Percentiles rank a stretch among this genome's conserved stretches.
phyloP scores from a whole-genome alignment of 2,888 invertebrate species.

The Plebejus anna region DNA sequence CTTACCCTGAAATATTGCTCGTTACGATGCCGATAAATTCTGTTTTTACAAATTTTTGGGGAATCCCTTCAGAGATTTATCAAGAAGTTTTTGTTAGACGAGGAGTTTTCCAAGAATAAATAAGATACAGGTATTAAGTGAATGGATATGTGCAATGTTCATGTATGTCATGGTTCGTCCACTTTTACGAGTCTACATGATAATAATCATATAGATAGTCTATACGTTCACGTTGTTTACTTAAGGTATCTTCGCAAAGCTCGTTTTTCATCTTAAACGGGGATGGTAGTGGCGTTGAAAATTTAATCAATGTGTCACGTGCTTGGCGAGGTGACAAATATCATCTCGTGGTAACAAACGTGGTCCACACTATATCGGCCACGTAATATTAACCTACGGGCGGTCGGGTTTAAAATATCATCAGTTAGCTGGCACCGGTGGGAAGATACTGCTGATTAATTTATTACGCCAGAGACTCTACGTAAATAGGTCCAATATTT shows the following conservation, averaged over 20 bases:
- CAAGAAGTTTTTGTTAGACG: background rate
- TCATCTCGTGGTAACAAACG: background rate
- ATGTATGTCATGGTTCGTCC: conserved; percentile 1
- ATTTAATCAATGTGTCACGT: conserved; percentile 35
- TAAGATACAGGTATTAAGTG: background rate
- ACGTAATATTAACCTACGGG: conserved; percentile 20
- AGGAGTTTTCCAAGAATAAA: background rate
- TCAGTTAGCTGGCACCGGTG: conserved; percentile 6
- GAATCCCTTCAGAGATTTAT: background rate
- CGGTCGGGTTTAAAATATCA: conserved; percentile 14
- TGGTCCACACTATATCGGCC: conserved; percentile 10
- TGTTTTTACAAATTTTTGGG: background rate
- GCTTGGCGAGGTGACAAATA: conserved; percentile 24
- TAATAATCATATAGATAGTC: too few relatives aligned
- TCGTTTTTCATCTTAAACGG: conserved; percentile 9
- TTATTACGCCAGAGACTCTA: conserved; percentile 6
- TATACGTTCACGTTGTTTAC: background rate
- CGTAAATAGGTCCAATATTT: conserved; percentile 3
- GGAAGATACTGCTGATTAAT: background rate
- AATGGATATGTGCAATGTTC: background rate
- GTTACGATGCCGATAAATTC: background rate
- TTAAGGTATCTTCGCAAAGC: background rate
- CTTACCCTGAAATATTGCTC: background rate
- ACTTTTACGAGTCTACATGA: background rate
- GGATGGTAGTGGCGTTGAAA: conserved; percentile 15